Evolutionary conservation across 2,797 vertebrate genomes (phyloP).

Genomic region (Ceryle rudis): DNA sequence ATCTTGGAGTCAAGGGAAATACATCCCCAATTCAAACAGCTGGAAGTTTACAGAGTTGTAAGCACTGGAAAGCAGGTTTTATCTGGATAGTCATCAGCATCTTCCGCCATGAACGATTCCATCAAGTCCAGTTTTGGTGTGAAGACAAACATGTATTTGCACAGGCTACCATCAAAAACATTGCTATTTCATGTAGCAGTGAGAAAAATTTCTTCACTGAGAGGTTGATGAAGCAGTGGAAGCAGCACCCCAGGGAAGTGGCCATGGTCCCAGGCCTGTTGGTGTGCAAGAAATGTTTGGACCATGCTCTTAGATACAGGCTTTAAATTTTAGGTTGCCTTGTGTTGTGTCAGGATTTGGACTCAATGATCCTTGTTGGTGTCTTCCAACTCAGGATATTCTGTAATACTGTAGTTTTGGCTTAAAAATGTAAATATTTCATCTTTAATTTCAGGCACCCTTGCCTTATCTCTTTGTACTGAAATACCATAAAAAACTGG

Average conservation of each 20-base stretch:
- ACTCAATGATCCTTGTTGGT: too few relatives aligned
- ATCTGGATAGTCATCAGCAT: neutral
- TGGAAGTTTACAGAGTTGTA: neutral
- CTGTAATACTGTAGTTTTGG: neutral
- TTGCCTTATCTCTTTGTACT: neutral
- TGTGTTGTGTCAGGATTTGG: neutral
- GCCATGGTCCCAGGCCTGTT: neutral
- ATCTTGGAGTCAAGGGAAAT: neutral
- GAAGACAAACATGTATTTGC: neutral
- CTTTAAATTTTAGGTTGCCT: neutral
- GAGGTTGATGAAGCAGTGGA: neutral
- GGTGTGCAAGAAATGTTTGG: neutral
- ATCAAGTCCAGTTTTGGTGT: neutral
- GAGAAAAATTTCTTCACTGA: neutral
- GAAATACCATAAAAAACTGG: neutral
- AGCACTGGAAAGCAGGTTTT: neutral
- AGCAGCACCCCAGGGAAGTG: neutral
- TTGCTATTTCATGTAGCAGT: neutral
- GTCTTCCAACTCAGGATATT: neutral
- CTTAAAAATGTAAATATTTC: neutral
- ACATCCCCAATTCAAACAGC: neutral
- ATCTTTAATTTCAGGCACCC: neutral
- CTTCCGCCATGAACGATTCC: neutral
- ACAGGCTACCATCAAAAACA: neutral
- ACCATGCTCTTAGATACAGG: too few relatives aligned